Percentiles rank a stretch among this genome's conserved stretches.
These are phyloP conservation scores for Lepisosteus oculatus DNA, from an alignment of 2,113 vertebrate species.

Conservation along the genomic window DNA sequence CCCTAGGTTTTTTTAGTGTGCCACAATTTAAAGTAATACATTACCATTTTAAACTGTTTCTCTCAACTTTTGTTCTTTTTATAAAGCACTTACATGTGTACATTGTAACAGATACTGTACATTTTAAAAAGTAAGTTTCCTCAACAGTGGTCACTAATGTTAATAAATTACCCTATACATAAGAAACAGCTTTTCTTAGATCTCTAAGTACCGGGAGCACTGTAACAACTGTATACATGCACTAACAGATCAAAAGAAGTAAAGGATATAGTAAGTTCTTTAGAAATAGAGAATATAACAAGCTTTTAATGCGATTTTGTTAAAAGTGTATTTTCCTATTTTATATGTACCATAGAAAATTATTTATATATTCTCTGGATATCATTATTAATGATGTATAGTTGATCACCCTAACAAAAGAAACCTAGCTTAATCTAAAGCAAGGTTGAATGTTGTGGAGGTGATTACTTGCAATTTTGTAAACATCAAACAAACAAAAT, in stretches of 20 bases:
- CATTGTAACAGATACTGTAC: not conserved
- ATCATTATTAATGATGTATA: not conserved
- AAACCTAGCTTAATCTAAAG: not conserved
- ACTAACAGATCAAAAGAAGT: conserved; percentile 12
- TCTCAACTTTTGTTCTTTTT: too few relatives aligned
- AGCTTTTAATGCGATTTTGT: conserved; percentile 8
- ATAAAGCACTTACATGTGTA: too few relatives aligned
- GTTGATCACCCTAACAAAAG: not conserved
- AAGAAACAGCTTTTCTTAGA: not conserved
- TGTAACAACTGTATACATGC: conserved; percentile 18
- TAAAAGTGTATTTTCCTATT: conserved; percentile 1
- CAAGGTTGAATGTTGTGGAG: not conserved
- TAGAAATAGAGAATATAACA: not conserved
- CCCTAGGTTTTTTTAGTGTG: too few relatives aligned
- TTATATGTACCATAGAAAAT: not conserved
- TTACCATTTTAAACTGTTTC: not conserved
- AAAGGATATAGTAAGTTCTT: not conserved
- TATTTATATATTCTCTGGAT: not conserved
- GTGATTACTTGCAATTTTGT: too few relatives aligned
- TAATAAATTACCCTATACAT: conserved; percentile 7
- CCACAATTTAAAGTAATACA: not conserved
- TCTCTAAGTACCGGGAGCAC: not conserved
- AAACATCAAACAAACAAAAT: not conserved
- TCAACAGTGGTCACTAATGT: conserved; percentile 29
- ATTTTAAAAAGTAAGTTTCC: conserved; percentile 10